Conservation (phyloP, 1,140 invertebrate species). For the Holotrichia oblita region DNA sequence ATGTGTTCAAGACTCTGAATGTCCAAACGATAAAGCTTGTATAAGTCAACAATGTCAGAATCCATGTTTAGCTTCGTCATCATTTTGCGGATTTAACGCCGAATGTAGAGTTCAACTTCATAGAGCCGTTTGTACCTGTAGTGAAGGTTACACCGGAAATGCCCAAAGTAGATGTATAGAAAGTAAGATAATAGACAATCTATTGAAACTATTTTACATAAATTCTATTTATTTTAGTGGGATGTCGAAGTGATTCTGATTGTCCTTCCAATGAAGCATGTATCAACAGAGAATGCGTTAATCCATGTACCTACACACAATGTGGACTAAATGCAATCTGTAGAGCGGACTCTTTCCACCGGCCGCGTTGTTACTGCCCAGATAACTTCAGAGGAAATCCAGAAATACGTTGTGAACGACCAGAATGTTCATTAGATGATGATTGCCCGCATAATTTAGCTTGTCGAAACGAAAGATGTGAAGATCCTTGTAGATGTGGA, state of each 20-base stretch:
- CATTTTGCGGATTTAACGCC: constrained; percentile 82
- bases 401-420: constrained; percentile 76
- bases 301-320: constrained; percentile 81
- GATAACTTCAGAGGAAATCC: constrained; percentile 80
- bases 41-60: constrained; percentile 79
- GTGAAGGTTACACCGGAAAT: constrained; percentile 85
- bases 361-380: constrained; percentile 82
- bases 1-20: constrained; percentile 82
- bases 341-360: constrained; percentile 74
- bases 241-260: constrained; percentile 86
- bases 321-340: constrained; percentile 87
- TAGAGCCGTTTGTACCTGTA: constrained; percentile 83
- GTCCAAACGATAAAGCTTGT: constrained; percentile 85
- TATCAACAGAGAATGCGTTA: constrained; percentile 82
- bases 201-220: neutral
- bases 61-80: constrained; percentile 73
- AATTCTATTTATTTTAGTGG: constrained; percentile 66
- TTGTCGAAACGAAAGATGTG: constrained; percentile 78
- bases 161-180: constrained; percentile 81
- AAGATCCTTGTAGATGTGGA: constrained; percentile 81
- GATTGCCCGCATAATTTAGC: constrained; percentile 80
- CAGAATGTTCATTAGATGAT: constrained; percentile 77
- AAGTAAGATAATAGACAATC: constrained; percentile 63
- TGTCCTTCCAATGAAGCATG: constrained; percentile 85
- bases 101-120: constrained; percentile 84